Conservation (phyloP, 2,113 vertebrate genomes). For the Mesembrinibis cayennensis region DNA sequence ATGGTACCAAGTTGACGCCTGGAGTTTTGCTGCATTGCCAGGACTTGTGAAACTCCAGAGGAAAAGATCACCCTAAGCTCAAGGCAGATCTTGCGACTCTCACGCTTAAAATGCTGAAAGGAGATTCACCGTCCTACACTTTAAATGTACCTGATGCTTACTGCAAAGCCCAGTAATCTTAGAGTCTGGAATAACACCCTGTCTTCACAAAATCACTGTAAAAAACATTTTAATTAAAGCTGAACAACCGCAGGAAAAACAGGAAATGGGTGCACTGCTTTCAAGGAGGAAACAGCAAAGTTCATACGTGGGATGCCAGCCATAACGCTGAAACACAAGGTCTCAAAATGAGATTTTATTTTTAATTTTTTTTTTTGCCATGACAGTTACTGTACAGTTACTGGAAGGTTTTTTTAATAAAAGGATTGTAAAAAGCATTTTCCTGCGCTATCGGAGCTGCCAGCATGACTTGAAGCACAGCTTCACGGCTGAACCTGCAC, state of each 20-base stretch:
- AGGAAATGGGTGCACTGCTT: slow-evolving; percentile 19
- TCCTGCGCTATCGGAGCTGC: neutral
- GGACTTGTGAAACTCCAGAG: neutral
- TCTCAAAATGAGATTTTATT: neutral
- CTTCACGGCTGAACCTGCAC: rapidly evolving
- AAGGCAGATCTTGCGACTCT: neutral
- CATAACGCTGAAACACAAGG: neutral
- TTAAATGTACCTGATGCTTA: neutral
- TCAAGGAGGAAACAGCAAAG: neutral
- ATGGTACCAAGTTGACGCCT: neutral
- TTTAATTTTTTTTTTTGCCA: neutral
- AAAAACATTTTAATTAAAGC: neutral
- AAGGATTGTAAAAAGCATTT: neutral
- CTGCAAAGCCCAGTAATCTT: neutral
- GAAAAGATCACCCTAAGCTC: neutral
- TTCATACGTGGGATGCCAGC: neutral
- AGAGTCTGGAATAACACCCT: neutral
- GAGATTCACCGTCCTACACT: neutral
- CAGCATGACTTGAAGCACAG: rapidly evolving
- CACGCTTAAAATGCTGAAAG: neutral
- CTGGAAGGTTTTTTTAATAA: neutral
- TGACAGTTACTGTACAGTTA: neutral
- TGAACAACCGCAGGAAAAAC: neutral
- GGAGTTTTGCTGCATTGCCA: neutral
- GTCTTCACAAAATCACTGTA: neutral